phyloP scores from a whole-genome alignment of 2,888 invertebrate species.

The Deilephila porcellus region DNA sequence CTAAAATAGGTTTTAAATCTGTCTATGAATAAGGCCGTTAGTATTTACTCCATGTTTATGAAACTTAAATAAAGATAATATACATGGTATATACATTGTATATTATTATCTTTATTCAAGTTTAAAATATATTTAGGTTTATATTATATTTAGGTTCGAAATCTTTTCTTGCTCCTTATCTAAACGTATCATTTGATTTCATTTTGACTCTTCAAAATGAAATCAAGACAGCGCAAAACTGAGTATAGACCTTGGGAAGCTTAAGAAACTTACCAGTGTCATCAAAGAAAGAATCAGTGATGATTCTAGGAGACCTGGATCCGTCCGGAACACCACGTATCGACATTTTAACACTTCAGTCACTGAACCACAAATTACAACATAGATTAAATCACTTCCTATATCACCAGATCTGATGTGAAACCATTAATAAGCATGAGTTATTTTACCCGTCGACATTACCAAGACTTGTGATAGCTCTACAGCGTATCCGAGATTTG shows the following conservation, averaged over 20 bases:
- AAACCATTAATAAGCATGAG: background rate
- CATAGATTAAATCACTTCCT: background rate
- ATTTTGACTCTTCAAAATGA: no score
- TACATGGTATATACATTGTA: no score
- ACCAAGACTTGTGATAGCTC: conserved; percentile 19
- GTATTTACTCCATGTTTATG: no score
- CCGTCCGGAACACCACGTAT: conserved; percentile 78
- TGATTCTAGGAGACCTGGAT: conserved; percentile 71
- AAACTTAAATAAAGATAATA: no score
- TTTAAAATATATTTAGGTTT: no score
- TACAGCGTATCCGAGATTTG: conserved; percentile 36
- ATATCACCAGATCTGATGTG: background rate
- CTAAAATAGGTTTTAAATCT: no score
- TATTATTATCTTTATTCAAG: no score
- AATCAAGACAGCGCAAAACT: no score
- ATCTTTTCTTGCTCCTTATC: no score
- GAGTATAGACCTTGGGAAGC: background rate
- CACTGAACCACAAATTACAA: background rate
- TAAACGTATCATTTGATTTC: no score
- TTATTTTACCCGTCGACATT: conserved; percentile 5
- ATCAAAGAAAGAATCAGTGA: conserved; percentile 79
- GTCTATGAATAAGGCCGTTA: no score
- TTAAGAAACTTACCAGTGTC: conserved; percentile 66
- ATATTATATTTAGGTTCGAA: no score
- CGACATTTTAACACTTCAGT: conserved; percentile 59